A percentile compares a stretch with the other conserved stretches of the same genome.
Conservation (phyloP, 1,140 invertebrate genomes). For the Thaumetopoea pityocampa region DNA sequence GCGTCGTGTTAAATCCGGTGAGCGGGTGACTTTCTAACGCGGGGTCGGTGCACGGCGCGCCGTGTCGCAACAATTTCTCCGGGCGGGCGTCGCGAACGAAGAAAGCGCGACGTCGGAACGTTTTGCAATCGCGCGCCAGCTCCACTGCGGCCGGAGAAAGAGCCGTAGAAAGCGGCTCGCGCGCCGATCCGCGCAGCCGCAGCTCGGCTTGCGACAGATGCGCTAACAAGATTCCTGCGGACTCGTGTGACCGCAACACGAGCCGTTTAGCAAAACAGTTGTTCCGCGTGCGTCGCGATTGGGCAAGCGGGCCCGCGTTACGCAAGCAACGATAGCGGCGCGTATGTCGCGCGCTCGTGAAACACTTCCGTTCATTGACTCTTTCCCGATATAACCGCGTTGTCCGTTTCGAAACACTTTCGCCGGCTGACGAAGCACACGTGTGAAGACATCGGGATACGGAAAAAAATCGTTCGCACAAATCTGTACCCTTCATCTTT, state of each 20-base stretch:
- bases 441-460: constrained; percentile 20
- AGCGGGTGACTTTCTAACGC: constrained; percentile 73
- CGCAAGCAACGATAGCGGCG: constrained; percentile 61
- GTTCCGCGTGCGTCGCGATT: constrained; percentile 39
- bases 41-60: constrained; percentile 69
- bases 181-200: constrained; percentile 24
- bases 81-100: constrained; percentile 66
- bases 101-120: constrained; percentile 69
- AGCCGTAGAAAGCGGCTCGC: constrained; percentile 54
- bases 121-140: constrained; percentile 66
- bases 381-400: constrained; percentile 63
- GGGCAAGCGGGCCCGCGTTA: constrained; percentile 55
- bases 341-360: constrained; percentile 69
- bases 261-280: constrained; percentile 33
- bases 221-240: constrained; percentile 37
- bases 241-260: constrained; percentile 36
- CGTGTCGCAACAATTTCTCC: constrained; percentile 75
- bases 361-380: constrained; percentile 75
- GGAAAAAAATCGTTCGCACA: constrained; percentile 25
- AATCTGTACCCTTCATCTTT: constrained; percentile 40
- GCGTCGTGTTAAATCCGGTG: constrained; percentile 67
- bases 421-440: constrained; percentile 38
- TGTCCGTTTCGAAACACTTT: constrained; percentile 62
- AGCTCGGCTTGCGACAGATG: constrained; percentile 35
- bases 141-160: constrained; percentile 33